phyloP scores from a whole-genome alignment of 2,797 vertebrate species.

The Eurystomus glaucurus region DNA sequence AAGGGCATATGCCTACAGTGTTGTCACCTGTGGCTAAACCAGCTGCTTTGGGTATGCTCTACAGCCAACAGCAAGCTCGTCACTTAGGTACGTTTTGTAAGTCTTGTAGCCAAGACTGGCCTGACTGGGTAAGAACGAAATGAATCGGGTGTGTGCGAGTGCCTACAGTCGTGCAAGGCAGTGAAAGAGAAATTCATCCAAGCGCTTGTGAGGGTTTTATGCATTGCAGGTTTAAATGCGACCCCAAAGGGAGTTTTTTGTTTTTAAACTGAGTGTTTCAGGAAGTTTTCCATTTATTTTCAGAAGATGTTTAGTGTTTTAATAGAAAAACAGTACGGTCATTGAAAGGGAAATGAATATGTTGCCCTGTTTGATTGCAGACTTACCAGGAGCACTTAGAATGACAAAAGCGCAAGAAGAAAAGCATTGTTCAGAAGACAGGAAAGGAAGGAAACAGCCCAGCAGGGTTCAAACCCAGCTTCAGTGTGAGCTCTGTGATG shows the following conservation, averaged over 20 bases:
- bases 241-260: not conserved
- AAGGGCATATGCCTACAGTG: rapidly evolving
- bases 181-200: not conserved
- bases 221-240: not conserved
- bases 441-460: conserved; percentile 75
- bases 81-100: rapidly evolving
- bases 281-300: not conserved
- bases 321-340: not conserved
- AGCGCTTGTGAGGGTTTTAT: not conserved
- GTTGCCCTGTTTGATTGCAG: conserved; percentile 56
- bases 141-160: no score
- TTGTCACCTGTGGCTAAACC: not conserved
- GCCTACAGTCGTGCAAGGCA: not conserved
- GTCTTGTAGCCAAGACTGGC: not conserved
- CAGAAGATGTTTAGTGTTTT: not conserved
- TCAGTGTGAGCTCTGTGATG: conserved; percentile 88
- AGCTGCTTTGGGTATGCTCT: not conserved
- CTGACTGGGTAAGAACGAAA: not conserved
- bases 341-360: conserved; percentile 10
- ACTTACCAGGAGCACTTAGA: conserved; percentile 89
- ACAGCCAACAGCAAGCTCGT: not conserved
- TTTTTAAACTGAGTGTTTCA: not conserved
- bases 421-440: conserved; percentile 85
- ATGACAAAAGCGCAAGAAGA: conserved; percentile 91
- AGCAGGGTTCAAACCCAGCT: conserved; percentile 83